A percentile compares a stretch with the other conserved stretches of the same genome.
Conservation (phyloP, 2,797 vertebrate species). For the Leptoclinus maculatus region DNA sequence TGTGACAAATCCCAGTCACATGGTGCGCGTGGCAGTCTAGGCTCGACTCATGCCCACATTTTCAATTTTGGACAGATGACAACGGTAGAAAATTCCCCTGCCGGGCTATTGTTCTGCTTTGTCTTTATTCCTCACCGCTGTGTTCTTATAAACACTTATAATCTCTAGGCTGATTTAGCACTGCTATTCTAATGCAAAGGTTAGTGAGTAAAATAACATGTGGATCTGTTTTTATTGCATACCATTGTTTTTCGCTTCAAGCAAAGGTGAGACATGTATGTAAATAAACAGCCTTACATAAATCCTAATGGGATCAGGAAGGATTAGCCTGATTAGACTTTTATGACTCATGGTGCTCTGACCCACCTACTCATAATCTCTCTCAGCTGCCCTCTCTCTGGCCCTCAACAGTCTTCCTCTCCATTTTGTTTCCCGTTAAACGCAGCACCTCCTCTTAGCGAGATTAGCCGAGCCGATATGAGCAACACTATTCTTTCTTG, state of each 20-base stretch:
- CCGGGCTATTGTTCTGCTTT: slow-evolving; percentile 41
- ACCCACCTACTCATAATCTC: slow-evolving; percentile 58
- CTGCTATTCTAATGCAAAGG: neutral
- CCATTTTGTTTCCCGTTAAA: slow-evolving; percentile 62
- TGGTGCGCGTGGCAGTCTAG: slow-evolving; percentile 37
- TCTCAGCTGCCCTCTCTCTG: slow-evolving; percentile 53
- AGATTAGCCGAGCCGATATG: slow-evolving; percentile 28
- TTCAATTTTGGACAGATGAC: slow-evolving; percentile 40
- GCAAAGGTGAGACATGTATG: neutral
- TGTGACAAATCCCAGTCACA: slow-evolving; percentile 71
- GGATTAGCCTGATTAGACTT: slow-evolving; percentile 52
- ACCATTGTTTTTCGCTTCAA: neutral
- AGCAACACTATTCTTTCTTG: slow-evolving; percentile 16
- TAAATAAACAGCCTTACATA: slow-evolving; percentile 3
- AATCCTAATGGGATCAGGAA: slow-evolving; percentile 58
- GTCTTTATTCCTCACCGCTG: neutral
- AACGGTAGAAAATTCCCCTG: slow-evolving; percentile 42
- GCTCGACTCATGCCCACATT: slow-evolving; percentile 32
- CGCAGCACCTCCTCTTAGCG: slow-evolving; percentile 29
- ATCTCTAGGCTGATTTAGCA: neutral
- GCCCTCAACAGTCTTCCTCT: slow-evolving; percentile 48
- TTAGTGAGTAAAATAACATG: neutral
- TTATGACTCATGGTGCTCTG: slow-evolving; percentile 56
- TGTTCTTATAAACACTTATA: neutral
- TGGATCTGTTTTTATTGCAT: neutral